These are phyloP conservation scores for Epinephelus fuscoguttatus DNA, from an alignment of 2,113 vertebrate species.

Conservation along the genomic window DNA sequence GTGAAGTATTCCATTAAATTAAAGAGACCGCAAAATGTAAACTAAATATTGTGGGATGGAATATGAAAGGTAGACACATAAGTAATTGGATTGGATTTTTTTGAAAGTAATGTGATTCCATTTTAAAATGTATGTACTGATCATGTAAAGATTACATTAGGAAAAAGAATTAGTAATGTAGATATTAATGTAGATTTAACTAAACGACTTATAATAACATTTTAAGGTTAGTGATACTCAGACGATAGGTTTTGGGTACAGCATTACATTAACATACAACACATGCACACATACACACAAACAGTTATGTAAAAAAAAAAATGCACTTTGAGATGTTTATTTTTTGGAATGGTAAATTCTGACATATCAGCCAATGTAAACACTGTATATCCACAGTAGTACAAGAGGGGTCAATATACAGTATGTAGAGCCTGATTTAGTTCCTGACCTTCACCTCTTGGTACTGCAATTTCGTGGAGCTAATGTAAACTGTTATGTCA, in stretches of 20 bases:
- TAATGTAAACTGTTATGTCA: conserved; percentile 21
- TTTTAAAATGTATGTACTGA: not conserved
- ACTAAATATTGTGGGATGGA: not conserved
- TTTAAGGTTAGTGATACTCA: conserved; percentile 11
- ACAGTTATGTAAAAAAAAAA: conserved; percentile 14
- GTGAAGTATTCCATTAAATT: no score
- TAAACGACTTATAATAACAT: not conserved
- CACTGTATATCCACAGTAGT: conserved; percentile 39
- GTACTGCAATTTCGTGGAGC: conserved; percentile 16
- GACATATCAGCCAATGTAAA: conserved; percentile 64
- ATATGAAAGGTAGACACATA: not conserved
- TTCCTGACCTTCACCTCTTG: conserved; percentile 33
- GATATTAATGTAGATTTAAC: not conserved
- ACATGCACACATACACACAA: conserved; percentile 24
- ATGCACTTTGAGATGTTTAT: conserved; percentile 56
- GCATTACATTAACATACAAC: not conserved
- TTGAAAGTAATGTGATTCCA: not conserved
- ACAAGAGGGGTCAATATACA: conserved; percentile 26
- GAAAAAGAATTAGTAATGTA: not conserved
- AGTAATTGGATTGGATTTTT: not conserved
- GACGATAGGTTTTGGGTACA: not conserved
- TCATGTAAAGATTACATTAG: not conserved
- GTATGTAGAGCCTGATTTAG: conserved; percentile 42
- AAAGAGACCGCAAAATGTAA: no score
- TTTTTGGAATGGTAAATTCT: conserved; percentile 47